These are phyloP conservation scores for Hormaphis cornu DNA, from an alignment of 1,140 invertebrate genomes.

Conservation along the genomic window DNA sequence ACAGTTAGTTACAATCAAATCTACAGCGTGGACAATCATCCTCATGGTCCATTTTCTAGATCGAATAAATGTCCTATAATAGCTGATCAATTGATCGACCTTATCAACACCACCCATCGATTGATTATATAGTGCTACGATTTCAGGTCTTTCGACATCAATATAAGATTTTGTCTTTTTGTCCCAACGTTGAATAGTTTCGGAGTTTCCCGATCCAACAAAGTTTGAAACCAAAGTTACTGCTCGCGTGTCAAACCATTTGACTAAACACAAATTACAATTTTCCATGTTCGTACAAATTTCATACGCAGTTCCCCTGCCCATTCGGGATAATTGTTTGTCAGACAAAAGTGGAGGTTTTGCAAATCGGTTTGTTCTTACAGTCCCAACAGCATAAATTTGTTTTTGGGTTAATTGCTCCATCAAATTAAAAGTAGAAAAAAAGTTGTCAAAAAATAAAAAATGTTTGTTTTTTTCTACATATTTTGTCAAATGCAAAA, in stretches of 20 bases:
- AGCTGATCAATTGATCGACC: slow-evolving; percentile 36
- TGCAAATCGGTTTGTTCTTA: slow-evolving; percentile 29
- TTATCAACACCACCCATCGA: slow-evolving; percentile 43
- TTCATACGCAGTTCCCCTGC: slow-evolving; percentile 6
- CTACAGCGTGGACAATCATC: slow-evolving; percentile 31
- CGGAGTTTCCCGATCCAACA: slow-evolving; percentile 26
- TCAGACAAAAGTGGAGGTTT: slow-evolving; percentile 21
- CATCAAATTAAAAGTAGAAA: slow-evolving; percentile 1
- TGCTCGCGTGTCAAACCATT: slow-evolving; percentile 35
- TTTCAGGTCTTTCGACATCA: slow-evolving; percentile 39
- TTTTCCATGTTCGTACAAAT: neutral
- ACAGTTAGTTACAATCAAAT: slow-evolving; percentile 29
- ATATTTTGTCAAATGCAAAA: neutral
- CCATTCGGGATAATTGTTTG: slow-evolving; percentile 26
- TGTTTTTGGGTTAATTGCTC: slow-evolving; percentile 14
- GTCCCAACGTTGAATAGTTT: slow-evolving; percentile 38
- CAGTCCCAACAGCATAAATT: slow-evolving; percentile 32
- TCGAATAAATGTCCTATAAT: slow-evolving; percentile 32
- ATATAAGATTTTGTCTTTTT: slow-evolving; percentile 40
- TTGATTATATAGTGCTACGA: slow-evolving; percentile 42
- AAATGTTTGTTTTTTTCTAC: slow-evolving; percentile 33
- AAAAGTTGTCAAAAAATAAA: slow-evolving; percentile 32
- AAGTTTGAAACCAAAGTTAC: slow-evolving; percentile 33
- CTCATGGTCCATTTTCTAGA: slow-evolving; percentile 33
- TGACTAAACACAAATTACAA: slow-evolving; percentile 26